A percentile compares a stretch with the other conserved stretches of the same genome.
Conservation (phyloP, 2,888 invertebrate genomes). For the Eledone cirrhosa region DNA sequence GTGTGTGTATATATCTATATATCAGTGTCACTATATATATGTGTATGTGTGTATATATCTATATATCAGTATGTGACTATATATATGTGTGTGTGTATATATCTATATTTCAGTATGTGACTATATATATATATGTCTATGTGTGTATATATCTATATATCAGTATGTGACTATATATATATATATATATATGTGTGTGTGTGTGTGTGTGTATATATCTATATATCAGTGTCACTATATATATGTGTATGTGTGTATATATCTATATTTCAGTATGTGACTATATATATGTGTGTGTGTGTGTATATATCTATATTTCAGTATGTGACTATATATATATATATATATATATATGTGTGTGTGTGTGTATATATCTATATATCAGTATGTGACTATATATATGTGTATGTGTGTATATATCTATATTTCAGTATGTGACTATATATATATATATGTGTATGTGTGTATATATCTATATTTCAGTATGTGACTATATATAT, state of each 20-base stretch:
- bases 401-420: not conserved
- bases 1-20: not conserved
- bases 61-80: not conserved
- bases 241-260: not conserved
- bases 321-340: not conserved
- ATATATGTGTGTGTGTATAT: not conserved
- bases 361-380: not conserved
- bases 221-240: not conserved
- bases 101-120: not conserved
- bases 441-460: not conserved
- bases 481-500: not conserved
- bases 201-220: not conserved
- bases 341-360: too few species aligned
- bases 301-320: not conserved
- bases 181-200: not conserved
- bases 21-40: not conserved
- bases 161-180: not conserved
- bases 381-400: not conserved
- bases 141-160: not conserved
- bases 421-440: not conserved
- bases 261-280: not conserved
- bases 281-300: constrained; percentile 8
- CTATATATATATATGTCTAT: not conserved
- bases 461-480: not conserved
- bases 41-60: not conserved